Percentiles rank a stretch among this genome's conserved stretches.
Evolutionary conservation across 2,797 vertebrate genomes (phyloP).

Genomic region (Myoxocephalus aenaeus): DNA sequence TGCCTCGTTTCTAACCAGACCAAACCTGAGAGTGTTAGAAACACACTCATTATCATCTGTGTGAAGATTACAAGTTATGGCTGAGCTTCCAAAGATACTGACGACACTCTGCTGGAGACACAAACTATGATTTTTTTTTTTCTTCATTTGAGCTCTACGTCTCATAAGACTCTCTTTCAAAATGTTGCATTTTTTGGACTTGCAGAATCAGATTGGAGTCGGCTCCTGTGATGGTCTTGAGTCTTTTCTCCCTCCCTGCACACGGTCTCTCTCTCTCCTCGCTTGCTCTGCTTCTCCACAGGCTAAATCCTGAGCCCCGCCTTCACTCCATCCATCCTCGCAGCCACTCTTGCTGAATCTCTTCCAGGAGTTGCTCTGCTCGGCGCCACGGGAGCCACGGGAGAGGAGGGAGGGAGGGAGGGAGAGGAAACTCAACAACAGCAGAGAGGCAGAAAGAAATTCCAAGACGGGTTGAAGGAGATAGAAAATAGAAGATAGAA

Average conservation of each 20-base stretch:
- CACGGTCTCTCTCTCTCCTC: slow-evolving; percentile 41
- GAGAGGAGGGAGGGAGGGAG: neutral
- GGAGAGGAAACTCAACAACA: neutral
- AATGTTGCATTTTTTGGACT: neutral
- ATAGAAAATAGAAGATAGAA: slow-evolving; percentile 15
- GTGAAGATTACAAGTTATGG: no score
- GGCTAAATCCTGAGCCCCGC: slow-evolving; percentile 61
- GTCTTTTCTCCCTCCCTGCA: slow-evolving; percentile 30
- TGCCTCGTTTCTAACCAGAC: neutral
- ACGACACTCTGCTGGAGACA: neutral
- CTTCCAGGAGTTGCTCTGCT: slow-evolving; percentile 55
- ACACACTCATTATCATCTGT: no score
- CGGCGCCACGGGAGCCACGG: slow-evolving; percentile 34
- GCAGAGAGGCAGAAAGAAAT: neutral
- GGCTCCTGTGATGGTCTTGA: slow-evolving; percentile 32
- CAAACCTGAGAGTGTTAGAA: no score
- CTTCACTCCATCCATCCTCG: slow-evolving; percentile 53
- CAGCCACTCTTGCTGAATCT: slow-evolving; percentile 55
- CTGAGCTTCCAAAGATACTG: neutral
- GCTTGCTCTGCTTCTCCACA: slow-evolving; percentile 65
- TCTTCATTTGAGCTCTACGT: neutral
- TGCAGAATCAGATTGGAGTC: slow-evolving; percentile 37
- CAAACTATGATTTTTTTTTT: no score
- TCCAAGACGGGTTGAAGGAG: neutral
- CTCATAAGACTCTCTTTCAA: neutral